These are phyloP conservation scores for Ctenopoma multispine DNA, from an alignment of 2,797 vertebrate species.

Conservation along the genomic window DNA sequence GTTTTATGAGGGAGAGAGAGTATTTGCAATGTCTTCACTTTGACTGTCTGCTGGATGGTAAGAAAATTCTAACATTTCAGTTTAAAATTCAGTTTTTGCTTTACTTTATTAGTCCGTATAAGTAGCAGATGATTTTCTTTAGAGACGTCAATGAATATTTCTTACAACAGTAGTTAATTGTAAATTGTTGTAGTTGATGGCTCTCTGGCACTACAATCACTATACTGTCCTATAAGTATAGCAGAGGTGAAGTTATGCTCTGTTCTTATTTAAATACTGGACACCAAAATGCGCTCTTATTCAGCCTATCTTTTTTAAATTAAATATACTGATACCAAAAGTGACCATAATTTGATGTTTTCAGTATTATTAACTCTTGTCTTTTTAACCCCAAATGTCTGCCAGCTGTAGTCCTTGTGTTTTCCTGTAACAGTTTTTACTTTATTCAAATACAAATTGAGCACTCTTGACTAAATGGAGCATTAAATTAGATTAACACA, in stretches of 20 bases:
- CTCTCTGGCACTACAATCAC: neutral
- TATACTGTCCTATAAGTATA: neutral
- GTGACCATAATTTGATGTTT: neutral
- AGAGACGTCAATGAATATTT: neutral
- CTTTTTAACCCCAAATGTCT: neutral
- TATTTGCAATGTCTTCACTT: slow-evolving; percentile 98
- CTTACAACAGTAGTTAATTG: neutral
- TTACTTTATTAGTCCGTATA: neutral
- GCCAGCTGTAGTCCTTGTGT: slow-evolving; percentile 2
- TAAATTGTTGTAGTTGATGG: neutral
- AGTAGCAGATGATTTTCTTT: neutral
- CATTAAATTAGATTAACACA: slow-evolving; percentile 15
- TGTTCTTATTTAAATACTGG: neutral
- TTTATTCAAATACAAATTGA: neutral
- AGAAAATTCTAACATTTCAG: slow-evolving; percentile 9
- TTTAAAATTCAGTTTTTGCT: slow-evolving; percentile 4
- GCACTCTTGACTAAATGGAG: slow-evolving; percentile 3
- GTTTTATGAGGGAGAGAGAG: slow-evolving; percentile 98
- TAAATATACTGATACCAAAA: no score
- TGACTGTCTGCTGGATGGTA: slow-evolving; percentile 96
- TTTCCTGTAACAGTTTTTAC: neutral
- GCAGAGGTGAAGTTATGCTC: neutral
- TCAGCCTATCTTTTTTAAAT: neutral
- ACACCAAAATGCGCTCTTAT: neutral
- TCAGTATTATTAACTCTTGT: neutral